Base-by-base conservation (phyloP, 2,113 vertebrate species). In the Echinops telfairi region DNA sequence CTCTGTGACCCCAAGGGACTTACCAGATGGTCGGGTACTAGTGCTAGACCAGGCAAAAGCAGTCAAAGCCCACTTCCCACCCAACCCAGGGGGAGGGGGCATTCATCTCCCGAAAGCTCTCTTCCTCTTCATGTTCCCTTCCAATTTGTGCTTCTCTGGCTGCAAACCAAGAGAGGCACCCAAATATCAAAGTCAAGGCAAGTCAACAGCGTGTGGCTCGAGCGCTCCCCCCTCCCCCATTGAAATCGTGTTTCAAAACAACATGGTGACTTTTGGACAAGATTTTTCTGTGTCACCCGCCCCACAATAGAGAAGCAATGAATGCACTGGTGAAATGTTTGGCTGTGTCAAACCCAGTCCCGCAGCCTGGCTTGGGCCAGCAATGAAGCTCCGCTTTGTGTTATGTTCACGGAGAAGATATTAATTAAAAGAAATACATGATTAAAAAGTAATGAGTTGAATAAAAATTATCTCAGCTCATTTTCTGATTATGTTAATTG, bases 401-500 rank as follows among this genome's bases (percentile, higher is more conserved):
- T 98, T 98, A 98, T 98, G 98, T 98, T 97, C 98, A 90, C 92
- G 83, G 96, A 98, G 98, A 97, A 97, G 98, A 98, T 98, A 98
- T 98, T 98, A 98, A 98, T 98, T 98, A 98, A 98, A 98, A 98
- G 98, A 98, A 98, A 98, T 98, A 98, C 98, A 98, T 98, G 98
- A 98, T 98, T 98, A 98, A 98, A 99, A 99, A 99, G 99, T 99
- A 99, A 99, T 99, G 98, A 98, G 98, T 99, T 99, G 99, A 99
- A 99, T 99, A 98, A 99, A 99, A 99, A 99, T 99, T 99, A 99
- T 99, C 98, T 98, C 98, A 98, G 98, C 99, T 99, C 99, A 98
- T 98, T 98, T 99, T 99, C 99, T 99, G 99, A 99, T 99, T 99
- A 99, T 99, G 99, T 99, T 99, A 99, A 99, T 99, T 99, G 99